phyloP scores from a whole-genome alignment of 2,113 vertebrate species.

The Caranx melampygus region DNA sequence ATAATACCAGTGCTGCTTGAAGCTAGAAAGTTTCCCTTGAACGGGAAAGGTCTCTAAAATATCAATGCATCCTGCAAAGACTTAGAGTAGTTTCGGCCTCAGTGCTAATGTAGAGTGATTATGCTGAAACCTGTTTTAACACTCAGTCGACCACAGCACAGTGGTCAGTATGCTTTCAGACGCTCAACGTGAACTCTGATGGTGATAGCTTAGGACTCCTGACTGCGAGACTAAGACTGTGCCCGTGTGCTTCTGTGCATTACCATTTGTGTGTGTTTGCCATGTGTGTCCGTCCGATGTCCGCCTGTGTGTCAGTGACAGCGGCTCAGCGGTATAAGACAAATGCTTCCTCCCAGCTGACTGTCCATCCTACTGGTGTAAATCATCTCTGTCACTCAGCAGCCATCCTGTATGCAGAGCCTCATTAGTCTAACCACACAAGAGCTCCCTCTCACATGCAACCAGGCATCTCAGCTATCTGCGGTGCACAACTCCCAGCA shows the following conservation, averaged over 20 bases:
- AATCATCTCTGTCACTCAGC: conserved; percentile 74
- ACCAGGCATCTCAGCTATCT: conserved; percentile 41
- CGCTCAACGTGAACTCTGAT: background rate
- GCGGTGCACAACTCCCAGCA: conserved; percentile 34
- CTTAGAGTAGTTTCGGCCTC: conserved; percentile 4
- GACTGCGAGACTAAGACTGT: background rate
- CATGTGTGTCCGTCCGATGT: background rate
- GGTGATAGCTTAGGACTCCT: conserved; percentile 6
- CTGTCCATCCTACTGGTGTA: conserved; percentile 62
- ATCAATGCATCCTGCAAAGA: background rate
- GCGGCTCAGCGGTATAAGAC: conserved; percentile 41
- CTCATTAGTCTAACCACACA: conserved; percentile 78
- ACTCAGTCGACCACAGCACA: conserved; percentile 20
- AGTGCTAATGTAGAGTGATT: conserved; percentile 28
- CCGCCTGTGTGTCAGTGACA: conserved; percentile 45
- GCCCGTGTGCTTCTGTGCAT: background rate
- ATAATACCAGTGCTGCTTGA: background rate
- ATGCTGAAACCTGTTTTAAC: conserved; percentile 48
- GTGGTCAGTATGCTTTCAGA: conserved; percentile 45
- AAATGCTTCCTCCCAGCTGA: conserved; percentile 55
- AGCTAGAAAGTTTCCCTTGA: background rate
- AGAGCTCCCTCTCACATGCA: conserved; percentile 52
- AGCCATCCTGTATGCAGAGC: conserved; percentile 50
- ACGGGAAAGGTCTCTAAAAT: conserved; percentile 13
- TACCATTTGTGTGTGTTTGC: background rate